Base-by-base conservation (phyloP, 2,888 invertebrate genomes). In the Eumerus sabulonum region DNA sequence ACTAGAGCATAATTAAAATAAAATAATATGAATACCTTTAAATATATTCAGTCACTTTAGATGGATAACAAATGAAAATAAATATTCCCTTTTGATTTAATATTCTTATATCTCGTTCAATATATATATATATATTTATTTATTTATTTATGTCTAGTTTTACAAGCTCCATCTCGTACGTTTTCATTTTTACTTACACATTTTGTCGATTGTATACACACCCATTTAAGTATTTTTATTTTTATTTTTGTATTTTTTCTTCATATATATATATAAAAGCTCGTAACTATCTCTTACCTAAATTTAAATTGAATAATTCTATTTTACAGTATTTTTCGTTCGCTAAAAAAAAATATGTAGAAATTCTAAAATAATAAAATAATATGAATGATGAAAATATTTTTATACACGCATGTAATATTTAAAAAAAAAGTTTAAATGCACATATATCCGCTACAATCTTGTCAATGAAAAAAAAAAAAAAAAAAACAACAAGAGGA, bases 251-350 rank as follows among this genome's bases (percentile, higher is more conserved):
- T 27, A 7, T 27, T 27, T 40, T 42, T 71, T 54, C n/a, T n/a
- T n/a, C n/a, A n/a, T n/a, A n/a, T n/a, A n/a, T n/a, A n/a, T 76
- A 60, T 66, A 79, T 68, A 79, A 79, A 79, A 79, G 79, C 79
- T 79, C 79, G 70, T 79, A 79, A 79, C 79, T 74, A 74, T 74
- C 9, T 47, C 64, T 79, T 79, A 79, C 59, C 63, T 73, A 72
- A n/a, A 50, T 17, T 56, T 44, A 47, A 51, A 12, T 57, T 45
- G 18, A 48, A 45, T 57, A 51, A 38, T 36, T n/a, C n/a, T n/a
- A n/a, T 68, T 68, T 73, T 60, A 40, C 70, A 72, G 57, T 73
- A 27, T 60, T 64, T 50, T 14, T 51, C n/a, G 53, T 53, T 62
- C 14, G 62, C 47, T 53, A 63, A 60, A 70, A 62, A 71, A 40